Evolutionary conservation across 2,888 invertebrate genomes (phyloP).

Genomic region (Melinopterus prodromus): DNA sequence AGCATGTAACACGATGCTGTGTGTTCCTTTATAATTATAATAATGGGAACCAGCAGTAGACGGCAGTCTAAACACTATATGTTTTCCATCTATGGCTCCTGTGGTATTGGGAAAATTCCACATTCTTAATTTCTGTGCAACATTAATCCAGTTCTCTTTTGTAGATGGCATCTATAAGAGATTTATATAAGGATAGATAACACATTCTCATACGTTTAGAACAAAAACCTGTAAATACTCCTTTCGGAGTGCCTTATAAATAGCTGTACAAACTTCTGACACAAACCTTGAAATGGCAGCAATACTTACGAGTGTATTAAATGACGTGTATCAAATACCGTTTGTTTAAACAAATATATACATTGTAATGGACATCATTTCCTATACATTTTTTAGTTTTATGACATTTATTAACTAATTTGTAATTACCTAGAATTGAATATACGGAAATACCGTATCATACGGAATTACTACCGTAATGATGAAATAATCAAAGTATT

Average conservation of each 20-base stretch:
- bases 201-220: neutral
- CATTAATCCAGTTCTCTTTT: conserved; percentile 14
- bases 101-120: conserved; percentile 46
- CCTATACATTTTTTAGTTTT: no score
- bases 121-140: conserved; percentile 22
- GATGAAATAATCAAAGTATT: no score
- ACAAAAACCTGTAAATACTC: conserved; percentile 31
- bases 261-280: conserved; percentile 27
- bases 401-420: no score
- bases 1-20: conserved; percentile 34
- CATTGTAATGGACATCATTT: no score
- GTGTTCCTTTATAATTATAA: conserved; percentile 46
- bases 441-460: no score
- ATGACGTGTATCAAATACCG: no score
- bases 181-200: neutral
- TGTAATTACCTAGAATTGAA: no score
- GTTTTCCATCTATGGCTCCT: conserved; percentile 38
- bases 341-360: no score
- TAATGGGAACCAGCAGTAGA: conserved; percentile 44
- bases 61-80: conserved; percentile 41
- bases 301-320: conserved; percentile 15
- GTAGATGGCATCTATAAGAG: conserved; percentile 24
- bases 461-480: no score
- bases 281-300: conserved; percentile 29
- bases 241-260: conserved; percentile 16